phyloP scores from a whole-genome alignment of 2,113 vertebrate species.

The Podarcis raffonei region DNA sequence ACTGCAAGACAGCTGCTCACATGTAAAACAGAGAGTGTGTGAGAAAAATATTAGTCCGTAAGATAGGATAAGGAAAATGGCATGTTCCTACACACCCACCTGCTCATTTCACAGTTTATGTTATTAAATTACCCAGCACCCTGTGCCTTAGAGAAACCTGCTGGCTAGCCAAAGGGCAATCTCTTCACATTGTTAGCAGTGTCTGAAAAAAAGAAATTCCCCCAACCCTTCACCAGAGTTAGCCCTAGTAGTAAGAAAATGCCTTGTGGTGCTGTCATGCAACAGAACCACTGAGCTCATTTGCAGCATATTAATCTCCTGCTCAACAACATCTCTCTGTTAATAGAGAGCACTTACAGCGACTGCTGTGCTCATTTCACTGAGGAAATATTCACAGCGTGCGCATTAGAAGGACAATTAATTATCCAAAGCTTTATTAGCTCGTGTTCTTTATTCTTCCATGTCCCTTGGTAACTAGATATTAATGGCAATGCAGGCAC shows the following conservation, averaged over 20 bases:
- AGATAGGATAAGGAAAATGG: constrained; percentile 67
- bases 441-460: constrained; percentile 31
- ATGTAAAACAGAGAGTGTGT: constrained; percentile 51
- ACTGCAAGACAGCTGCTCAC: constrained; percentile 25
- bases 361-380: constrained; percentile 34
- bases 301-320: constrained; percentile 32
- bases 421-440: constrained; percentile 27
- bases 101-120: constrained; percentile 46
- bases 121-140: constrained; percentile 47
- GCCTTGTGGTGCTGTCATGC: not conserved
- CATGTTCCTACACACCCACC: constrained; percentile 24
- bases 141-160: constrained; percentile 13
- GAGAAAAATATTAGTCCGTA: constrained; percentile 57
- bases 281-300: constrained; percentile 20
- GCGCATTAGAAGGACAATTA: constrained; percentile 42
- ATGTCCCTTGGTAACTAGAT: constrained; percentile 12
- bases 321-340: constrained; percentile 21
- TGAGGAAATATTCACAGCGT: constrained; percentile 9
- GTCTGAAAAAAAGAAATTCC: constrained; percentile 35
- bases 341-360: constrained; percentile 44
- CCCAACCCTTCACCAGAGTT: not conserved
- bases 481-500: not conserved
- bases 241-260: constrained; percentile 15
- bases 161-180: constrained; percentile 23
- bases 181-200: constrained; percentile 32